Evolutionary conservation across 2,113 vertebrate species (phyloP), one percentile per base, ranked within the genome.

Genomic region (Corythornis madagascariensis): DNA sequence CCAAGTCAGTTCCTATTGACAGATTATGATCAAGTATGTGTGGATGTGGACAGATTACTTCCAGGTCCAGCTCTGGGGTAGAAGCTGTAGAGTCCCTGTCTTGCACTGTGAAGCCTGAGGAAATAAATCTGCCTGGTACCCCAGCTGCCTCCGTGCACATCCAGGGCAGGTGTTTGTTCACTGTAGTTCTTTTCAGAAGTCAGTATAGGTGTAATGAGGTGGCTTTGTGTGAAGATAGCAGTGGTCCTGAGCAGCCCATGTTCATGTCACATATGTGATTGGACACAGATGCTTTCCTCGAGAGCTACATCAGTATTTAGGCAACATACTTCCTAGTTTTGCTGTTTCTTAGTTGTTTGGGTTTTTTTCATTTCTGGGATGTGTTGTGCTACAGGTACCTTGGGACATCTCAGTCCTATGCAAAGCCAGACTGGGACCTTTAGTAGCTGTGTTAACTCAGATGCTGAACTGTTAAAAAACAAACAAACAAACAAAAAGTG

Each of bases 1-100:
- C 17, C 15, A 33, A 6, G 28, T 19, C 20, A 26, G 28, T 45
- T 88, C 7, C 45, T n/a, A 13, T 8, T 15, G 60, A 43, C 7
- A 63, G 42, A 24, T n/a, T 4, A 2, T 1, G 0, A 80, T 86
- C 50, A 90, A 13, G 17, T 50, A 9, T 0, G 4, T 6, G 13
- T 55, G 55, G 20, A 14, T 55, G 11, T 19, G 20, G 14, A 71
- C 1, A 13, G 16, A 14, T 8, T 50, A 3, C 45, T 77, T 47
- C 52, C 33, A 70, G 40, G 14, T 8, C 13, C 24, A 57, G 40
- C 17, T 89, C 63, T 52, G 16, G 45, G 10, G 2, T 33, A 24
- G 24, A 66, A 84, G 31, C 3, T 0, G 5, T 21, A n/a, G 26
- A 21, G 35, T 26, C 5, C 17, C 33, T 13, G 6, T 40, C 45